Conservation (phyloP, 64 coral and sea anemone genomes). For the Cladopsammia gracilis region DNA sequence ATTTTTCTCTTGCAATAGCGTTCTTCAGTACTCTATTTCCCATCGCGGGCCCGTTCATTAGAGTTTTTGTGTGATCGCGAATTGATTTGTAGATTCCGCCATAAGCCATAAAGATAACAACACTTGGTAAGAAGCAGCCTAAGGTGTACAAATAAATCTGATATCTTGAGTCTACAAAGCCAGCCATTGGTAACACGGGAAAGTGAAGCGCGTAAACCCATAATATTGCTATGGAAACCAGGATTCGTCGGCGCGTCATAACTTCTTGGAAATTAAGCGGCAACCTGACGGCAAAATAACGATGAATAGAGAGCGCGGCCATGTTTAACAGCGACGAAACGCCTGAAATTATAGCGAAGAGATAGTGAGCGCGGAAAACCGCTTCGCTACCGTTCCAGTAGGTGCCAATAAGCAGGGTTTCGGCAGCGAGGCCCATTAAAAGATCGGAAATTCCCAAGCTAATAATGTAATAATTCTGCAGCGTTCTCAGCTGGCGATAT, state of each 20-base stretch:
- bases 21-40: constrained; percentile 60
- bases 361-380: constrained; percentile 68
- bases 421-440: constrained; percentile 70
- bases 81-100: constrained; percentile 63
- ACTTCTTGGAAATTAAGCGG: constrained; percentile 74
- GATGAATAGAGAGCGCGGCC: constrained; percentile 74
- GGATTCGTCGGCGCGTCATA: constrained; percentile 60
- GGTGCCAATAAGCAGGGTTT: constrained; percentile 69
- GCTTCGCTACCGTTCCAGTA: constrained; percentile 52
- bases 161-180: constrained; percentile 50
- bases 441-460: constrained; percentile 86
- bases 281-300: constrained; percentile 75
- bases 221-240: constrained; percentile 62
- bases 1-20: constrained; percentile 70
- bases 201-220: constrained; percentile 80
- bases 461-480: constrained; percentile 87
- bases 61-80: constrained; percentile 62
- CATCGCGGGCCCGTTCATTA: neutral
- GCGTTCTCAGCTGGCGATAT: constrained; percentile 61
- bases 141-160: constrained; percentile 78
- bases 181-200: constrained; percentile 34
- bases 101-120: constrained; percentile 63
- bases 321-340: constrained; percentile 78
- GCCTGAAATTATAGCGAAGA: constrained; percentile 66
- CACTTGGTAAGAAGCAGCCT: constrained; percentile 74